A percentile compares a stretch with the other conserved stretches of the same genome.
Conservation (phyloP, 1,140 invertebrate species). For the Aphelenchoides avenae region DNA sequence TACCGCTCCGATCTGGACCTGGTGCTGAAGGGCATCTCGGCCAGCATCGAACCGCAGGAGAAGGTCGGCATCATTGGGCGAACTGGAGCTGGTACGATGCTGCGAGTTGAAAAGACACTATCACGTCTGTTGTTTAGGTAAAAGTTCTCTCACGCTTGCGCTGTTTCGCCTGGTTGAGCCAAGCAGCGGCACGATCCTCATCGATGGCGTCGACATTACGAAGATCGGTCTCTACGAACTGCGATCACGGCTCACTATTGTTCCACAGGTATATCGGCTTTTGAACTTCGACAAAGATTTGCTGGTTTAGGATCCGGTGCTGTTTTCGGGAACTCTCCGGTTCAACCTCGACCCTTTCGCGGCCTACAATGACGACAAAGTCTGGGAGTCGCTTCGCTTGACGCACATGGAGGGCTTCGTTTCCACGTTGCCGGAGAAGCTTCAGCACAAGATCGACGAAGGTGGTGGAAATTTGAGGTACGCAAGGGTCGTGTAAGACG, state of each 20-base stretch:
- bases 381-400: conserved; percentile 73
- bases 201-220: conserved; percentile 79
- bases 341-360: conserved; percentile 83
- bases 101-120: neutral
- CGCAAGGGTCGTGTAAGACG: too few species aligned
- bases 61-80: conserved; percentile 66
- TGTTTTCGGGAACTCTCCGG: conserved; percentile 78
- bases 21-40: conserved; percentile 72
- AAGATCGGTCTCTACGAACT: conserved; percentile 61
- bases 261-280: too few species aligned
- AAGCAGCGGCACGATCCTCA: conserved; percentile 67
- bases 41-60: conserved; percentile 71
- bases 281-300: too few species aligned
- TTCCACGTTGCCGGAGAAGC: conserved; percentile 43
- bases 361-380: conserved; percentile 68
- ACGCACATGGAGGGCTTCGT: conserved; percentile 63
- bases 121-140: conserved; percentile 58
- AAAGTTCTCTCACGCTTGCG: conserved; percentile 75
- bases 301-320: conserved; percentile 71
- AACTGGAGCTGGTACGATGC: conserved; percentile 62
- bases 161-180: conserved; percentile 81
- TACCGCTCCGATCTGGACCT: conserved; percentile 67
- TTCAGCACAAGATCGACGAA: conserved; percentile 60
- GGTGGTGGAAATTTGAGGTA: conserved; percentile 63
- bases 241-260: conserved; percentile 71